Conservation (phyloP, 2,113 vertebrate genomes). For the Onychostruthus taczanowskii region DNA sequence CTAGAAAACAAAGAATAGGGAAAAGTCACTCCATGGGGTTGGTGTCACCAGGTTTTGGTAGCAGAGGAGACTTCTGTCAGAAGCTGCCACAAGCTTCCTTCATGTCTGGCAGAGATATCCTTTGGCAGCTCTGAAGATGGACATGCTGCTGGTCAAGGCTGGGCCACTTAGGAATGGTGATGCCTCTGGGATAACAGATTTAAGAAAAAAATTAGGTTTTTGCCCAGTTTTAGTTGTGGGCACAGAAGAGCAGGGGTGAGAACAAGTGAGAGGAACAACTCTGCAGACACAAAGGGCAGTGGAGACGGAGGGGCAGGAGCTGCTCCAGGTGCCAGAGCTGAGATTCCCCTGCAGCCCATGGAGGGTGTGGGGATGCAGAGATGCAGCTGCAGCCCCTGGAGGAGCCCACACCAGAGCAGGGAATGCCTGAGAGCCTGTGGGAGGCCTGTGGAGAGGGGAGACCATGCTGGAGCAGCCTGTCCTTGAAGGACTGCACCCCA, state of each 20-base stretch:
- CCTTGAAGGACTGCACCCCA: background rate
- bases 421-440: background rate
- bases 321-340: background rate
- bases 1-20: slow-evolving; percentile 60
- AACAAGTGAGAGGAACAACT: background rate
- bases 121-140: background rate
- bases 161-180: too few relatives aligned
- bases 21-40: background rate
- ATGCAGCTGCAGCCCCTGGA: background rate
- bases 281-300: background rate
- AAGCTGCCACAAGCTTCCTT: background rate
- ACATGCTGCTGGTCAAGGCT: background rate
- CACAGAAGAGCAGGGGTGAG: too few relatives aligned
- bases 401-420: background rate
- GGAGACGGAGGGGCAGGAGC: background rate
- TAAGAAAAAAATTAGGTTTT: background rate
- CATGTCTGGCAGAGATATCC: background rate
- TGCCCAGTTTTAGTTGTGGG: too few relatives aligned
- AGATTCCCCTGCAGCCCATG: background rate
- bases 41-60: background rate
- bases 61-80: background rate
- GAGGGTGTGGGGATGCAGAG: background rate
- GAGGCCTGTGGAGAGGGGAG: background rate
- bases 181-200: too few relatives aligned
- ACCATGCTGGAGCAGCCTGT: background rate